These are phyloP conservation scores for Spilosoma lubricipeda DNA, from an alignment of 2,888 invertebrate genomes.

Conservation along the genomic window DNA sequence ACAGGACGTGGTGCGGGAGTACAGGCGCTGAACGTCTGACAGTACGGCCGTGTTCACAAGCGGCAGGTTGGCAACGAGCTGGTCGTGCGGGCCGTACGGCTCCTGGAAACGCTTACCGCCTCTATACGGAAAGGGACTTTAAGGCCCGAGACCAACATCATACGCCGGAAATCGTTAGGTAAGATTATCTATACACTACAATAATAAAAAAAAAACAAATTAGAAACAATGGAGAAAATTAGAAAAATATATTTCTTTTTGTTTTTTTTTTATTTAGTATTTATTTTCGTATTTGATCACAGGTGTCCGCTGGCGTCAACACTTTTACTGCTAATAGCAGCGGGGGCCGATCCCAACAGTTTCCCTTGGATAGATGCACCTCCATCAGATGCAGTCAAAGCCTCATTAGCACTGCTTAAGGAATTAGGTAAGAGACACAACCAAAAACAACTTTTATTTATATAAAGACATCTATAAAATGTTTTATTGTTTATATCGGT, in stretches of 20 bases:
- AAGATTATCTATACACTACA: background rate
- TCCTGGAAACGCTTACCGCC: constrained; percentile 94
- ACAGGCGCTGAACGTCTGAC: constrained; percentile 94
- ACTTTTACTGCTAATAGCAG: constrained; percentile 92
- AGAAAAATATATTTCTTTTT: too few species aligned
- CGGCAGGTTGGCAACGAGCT: constrained; percentile 97
- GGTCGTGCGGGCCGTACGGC: constrained; percentile 96
- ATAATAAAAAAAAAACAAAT: too few species aligned
- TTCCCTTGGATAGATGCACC: constrained; percentile 98
- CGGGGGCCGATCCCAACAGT: constrained; percentile 92
- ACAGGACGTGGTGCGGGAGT: constrained; percentile 91
- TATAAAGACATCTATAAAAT: background rate
- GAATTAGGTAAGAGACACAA: constrained; percentile 83
- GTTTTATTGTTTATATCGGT: background rate
- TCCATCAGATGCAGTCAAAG: constrained; percentile 88
- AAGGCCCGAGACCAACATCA: constrained; percentile 89
- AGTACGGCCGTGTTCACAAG: constrained; percentile 94
- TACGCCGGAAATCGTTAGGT: constrained; percentile 92
- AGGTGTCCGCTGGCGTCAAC: constrained; percentile 89
- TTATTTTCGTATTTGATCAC: constrained; percentile 22
- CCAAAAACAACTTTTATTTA: background rate
- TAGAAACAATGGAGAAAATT: too few species aligned
- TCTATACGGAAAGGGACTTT: constrained; percentile 93
- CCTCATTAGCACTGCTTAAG: constrained; percentile 88
- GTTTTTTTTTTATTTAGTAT: too few species aligned